Evolutionary conservation across 2,888 invertebrate species (phyloP), one percentile per base, ranked within the genome.

Genomic region (Cerastoderma edule): DNA sequence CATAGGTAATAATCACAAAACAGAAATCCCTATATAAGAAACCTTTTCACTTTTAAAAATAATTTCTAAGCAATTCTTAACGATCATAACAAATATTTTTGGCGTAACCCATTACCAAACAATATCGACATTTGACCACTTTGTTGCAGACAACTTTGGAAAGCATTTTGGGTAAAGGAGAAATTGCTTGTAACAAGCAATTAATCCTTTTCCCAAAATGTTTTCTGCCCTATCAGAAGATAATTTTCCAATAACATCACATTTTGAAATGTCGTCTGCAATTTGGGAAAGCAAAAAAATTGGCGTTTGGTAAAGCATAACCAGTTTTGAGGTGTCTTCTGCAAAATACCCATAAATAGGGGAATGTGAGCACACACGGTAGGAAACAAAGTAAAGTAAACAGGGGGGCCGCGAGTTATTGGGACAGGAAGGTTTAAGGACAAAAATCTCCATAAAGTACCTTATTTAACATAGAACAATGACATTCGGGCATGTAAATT

Each of bases 401-500:
- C n/a, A n/a, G n/a, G n/a, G n/a, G n/a, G n/a, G n/a, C n/a, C n/a
- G n/a, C n/a, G n/a, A n/a, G n/a, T n/a, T n/a, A n/a, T n/a, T 53
- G 53, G 4, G n/a, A 22, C 24, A 53, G 4, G 53, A 53, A 53
- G 53, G 27, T 53, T 53, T 53, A 24, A 24, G 24, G 24, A 1
- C 8, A n/a, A n/a, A n/a, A n/a, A 22, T 50, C 2, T 50, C 50
- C 50, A 50, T 50, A 50, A 50, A 50, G 10, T 50, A 50, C 50
- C 50, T 50, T 50, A 50, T 50, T 50, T 50, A 1, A 22, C 16
- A 22, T 2, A 50, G 50, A 50, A 39, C 39, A 28, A 68, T 68
- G 57, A 68, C 46, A 46, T 30, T 68, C 30, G 6, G 13, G 19
- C 57, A 68, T 44, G 68, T 68, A 56, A 68, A 57, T 46, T 68